A percentile compares a stretch with the other conserved stretches of the same genome.
Conservation (phyloP, 1,140 invertebrate species). For the Magallana gigas region DNA sequence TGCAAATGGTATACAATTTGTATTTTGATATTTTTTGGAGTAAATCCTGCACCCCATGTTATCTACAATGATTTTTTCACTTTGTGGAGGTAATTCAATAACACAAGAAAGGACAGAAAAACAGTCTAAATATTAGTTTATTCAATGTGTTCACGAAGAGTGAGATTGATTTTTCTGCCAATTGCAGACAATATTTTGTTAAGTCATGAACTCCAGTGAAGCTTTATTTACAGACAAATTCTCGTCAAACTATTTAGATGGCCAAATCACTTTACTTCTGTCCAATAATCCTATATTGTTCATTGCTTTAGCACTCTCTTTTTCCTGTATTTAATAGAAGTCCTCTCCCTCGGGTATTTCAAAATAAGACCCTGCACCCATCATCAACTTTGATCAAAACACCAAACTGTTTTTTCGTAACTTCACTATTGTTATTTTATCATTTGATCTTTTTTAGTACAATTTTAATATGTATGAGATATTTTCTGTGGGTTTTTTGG, state of each 20-base stretch:
- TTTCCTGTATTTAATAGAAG: too few species aligned
- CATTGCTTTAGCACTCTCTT: background rate
- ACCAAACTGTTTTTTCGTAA: too few species aligned
- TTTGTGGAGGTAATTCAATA: conserved; percentile 3
- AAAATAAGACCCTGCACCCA: too few species aligned
- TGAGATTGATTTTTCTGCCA: conserved; percentile 12
- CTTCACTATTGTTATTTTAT: too few species aligned
- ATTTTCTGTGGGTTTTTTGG: too few species aligned
- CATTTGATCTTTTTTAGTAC: too few species aligned
- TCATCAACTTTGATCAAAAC: too few species aligned
- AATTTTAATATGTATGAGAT: too few species aligned
- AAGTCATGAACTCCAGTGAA: background rate
- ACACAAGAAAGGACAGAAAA: background rate
- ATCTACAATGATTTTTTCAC: background rate
- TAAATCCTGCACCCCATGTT: too few species aligned
- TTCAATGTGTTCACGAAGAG: conserved; percentile 3
- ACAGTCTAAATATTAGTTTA: conserved; percentile 17
- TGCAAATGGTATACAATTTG: too few species aligned
- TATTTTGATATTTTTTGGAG: too few species aligned
- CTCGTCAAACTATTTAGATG: background rate
- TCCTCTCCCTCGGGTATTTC: too few species aligned
- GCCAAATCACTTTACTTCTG: background rate
- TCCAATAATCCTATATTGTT: background rate
- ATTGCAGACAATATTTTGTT: background rate
- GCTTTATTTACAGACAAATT: background rate